Conservation (phyloP, 1,140 invertebrate genomes). For the Doryteuthis pealeii region DNA sequence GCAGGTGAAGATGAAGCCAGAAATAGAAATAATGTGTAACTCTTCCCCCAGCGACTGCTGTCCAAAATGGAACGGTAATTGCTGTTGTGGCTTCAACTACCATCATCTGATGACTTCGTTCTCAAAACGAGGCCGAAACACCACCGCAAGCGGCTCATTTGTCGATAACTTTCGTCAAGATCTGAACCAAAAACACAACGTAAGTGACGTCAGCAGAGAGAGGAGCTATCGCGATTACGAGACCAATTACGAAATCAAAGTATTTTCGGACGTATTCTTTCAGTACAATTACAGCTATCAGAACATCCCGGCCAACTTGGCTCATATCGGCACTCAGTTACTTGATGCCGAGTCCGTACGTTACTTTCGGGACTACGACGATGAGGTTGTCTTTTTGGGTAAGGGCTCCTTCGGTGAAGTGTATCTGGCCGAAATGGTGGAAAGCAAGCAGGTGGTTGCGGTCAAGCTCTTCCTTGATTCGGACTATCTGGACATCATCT, state of each 20-base stretch:
- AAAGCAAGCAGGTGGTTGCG: background rate
- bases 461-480: slow-evolving; percentile 8
- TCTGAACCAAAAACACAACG: background rate
- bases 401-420: slow-evolving; percentile 9
- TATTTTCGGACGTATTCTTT: slow-evolving; percentile 1
- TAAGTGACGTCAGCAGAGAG: background rate
- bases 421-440: slow-evolving; percentile 3
- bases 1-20: background rate
- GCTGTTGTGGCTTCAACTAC: background rate
- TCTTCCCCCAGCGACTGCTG: background rate
- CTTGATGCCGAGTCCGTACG: background rate
- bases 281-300: slow-evolving; percentile 12
- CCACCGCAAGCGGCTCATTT: background rate
- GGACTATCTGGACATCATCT: background rate
- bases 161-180: too few species aligned
- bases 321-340: background rate
- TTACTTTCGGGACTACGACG: slow-evolving; percentile 1
- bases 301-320: background rate
- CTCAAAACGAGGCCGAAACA: background rate
- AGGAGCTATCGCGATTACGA: background rate
- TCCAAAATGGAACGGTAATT: background rate
- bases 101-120: background rate
- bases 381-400: background rate
- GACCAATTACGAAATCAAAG: slow-evolving; percentile 2
- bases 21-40: background rate